A percentile compares a stretch with the other conserved stretches of the same genome.
Evolutionary conservation across 1,140 invertebrate species (phyloP).

Genomic region (Drosophila gunungcola): DNA sequence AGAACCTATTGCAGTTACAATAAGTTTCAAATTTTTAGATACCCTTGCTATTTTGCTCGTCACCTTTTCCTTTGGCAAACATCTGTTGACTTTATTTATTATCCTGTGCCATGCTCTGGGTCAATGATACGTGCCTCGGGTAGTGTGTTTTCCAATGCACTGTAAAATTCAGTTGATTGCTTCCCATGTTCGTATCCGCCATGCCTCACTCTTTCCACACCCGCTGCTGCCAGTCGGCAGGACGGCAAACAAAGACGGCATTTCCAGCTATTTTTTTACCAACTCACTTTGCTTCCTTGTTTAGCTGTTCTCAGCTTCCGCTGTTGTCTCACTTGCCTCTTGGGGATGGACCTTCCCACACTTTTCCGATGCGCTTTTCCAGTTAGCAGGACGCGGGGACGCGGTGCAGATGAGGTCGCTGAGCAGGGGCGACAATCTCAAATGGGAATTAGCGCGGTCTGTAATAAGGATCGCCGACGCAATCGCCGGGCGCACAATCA

Average conservation of each 20-base stretch:
- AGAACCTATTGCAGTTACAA: no score
- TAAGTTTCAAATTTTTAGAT: background rate
- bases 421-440: conserved; percentile 71
- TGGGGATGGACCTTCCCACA: conserved; percentile 8
- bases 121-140: conserved; percentile 19
- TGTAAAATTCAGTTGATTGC: conserved; percentile 50
- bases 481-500: conserved; percentile 73
- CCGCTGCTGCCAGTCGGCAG: conserved; percentile 27
- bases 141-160: conserved; percentile 36
- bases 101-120: conserved; percentile 1
- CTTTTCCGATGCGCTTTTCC: conserved; percentile 58
- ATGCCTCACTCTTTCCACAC: conserved; percentile 8
- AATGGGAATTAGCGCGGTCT: conserved; percentile 80
- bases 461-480: conserved; percentile 77
- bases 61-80: background rate
- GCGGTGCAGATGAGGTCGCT: background rate
- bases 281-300: conserved; percentile 70
- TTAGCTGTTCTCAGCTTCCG: conserved; percentile 74
- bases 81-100: conserved; percentile 22
- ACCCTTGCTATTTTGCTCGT: no score
- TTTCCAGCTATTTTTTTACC: conserved; percentile 60
- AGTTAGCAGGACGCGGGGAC: conserved; percentile 17
- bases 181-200: conserved; percentile 47
- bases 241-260: conserved; percentile 36
- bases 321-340: conserved; percentile 37